Evolutionary conservation across 2,888 invertebrate species (phyloP).

Genomic region (Stenchaetothrips biformis): DNA sequence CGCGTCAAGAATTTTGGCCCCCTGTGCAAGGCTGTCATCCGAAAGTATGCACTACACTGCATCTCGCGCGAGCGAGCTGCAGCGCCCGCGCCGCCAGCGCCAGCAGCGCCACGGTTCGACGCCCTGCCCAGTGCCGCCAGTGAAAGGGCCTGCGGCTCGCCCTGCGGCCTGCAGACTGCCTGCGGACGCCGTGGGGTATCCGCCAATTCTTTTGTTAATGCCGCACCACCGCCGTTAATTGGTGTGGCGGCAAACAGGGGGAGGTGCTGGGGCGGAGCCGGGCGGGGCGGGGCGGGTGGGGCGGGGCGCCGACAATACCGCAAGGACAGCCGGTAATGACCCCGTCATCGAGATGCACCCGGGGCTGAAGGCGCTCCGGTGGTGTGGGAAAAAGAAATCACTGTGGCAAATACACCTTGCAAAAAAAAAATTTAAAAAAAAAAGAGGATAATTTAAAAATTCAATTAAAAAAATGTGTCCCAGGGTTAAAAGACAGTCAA

Average conservation of each 20-base stretch:
- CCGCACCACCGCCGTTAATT: conserved; percentile 8
- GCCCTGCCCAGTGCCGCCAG: background rate
- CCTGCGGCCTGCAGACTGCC: background rate
- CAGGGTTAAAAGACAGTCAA: too few species aligned
- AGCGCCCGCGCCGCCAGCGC: too few species aligned
- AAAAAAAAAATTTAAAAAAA: too few species aligned
- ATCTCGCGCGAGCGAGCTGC: too few species aligned
- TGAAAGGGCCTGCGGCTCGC: background rate
- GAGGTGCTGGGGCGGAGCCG: background rate
- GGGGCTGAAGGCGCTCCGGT: background rate
- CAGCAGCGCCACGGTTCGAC: background rate
- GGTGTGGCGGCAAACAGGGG: background rate
- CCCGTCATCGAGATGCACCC: background rate
- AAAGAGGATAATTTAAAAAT: too few species aligned
- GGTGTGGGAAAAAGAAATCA: too few species aligned
- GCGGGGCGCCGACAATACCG: background rate
- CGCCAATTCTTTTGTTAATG: conserved; percentile 13
- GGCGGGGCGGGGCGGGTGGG: background rate
- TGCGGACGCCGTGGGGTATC: background rate
- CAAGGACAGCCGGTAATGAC: background rate
- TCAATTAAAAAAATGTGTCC: too few species aligned
- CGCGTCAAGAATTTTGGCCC: too few species aligned
- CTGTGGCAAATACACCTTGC: too few species aligned
- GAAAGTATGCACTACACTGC: too few species aligned
- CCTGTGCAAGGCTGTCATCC: too few species aligned